Base-by-base conservation (phyloP, 2,888 invertebrate species). In the Ormyrus labotus region DNA sequence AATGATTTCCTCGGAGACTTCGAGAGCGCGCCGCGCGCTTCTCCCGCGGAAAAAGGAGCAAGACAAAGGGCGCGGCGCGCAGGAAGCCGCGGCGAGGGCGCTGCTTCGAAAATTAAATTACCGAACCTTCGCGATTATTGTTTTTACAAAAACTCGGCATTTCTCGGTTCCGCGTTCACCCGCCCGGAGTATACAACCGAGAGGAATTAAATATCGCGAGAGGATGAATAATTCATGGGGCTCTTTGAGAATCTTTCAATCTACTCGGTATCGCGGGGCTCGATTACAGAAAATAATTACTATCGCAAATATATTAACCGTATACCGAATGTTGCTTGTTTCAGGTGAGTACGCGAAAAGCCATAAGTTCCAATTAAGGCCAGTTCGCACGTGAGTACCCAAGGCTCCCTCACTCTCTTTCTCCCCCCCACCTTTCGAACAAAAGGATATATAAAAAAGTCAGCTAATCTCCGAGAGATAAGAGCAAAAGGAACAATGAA, bases 1-100 rank as follows among this genome's bases (percentile, higher is more conserved):
- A 93, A 94, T 94, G 94, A 94, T 94, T 94, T 94, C 94, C 94
- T 94, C 92, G 91, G 94, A 94, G 94, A 94, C 93, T 90, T 85
- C 83, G 85, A 81, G 64, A 78, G 55, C n/a, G 47, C 8, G 58
- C 60, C 11, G 75, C 51, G 50, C 72, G 67, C 60, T 50, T 65
- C 72, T 61, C 60, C 13, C 58, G 55, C 55, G 63, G 13, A 60
- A 69, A 19, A 58, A 69, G 63, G 8, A 73, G 69, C 51, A 34
- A 69, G 53, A 75, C 64, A 51, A 69, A 63, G 79, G 79, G 70
- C 63, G 61, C 13, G 11, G 13, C 64, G 55, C 50, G 63, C 13
- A 61, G 71, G 13, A 69, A 50, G 61, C 60, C 19, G 11, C 57
- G 45, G 9, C 10, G 51, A 50, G 68, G 70, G 19, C 69, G 60